Evolutionary conservation across 1,140 invertebrate genomes (phyloP), one percentile per base, ranked within the genome.

Genomic region (Saccostrea echinata): DNA sequence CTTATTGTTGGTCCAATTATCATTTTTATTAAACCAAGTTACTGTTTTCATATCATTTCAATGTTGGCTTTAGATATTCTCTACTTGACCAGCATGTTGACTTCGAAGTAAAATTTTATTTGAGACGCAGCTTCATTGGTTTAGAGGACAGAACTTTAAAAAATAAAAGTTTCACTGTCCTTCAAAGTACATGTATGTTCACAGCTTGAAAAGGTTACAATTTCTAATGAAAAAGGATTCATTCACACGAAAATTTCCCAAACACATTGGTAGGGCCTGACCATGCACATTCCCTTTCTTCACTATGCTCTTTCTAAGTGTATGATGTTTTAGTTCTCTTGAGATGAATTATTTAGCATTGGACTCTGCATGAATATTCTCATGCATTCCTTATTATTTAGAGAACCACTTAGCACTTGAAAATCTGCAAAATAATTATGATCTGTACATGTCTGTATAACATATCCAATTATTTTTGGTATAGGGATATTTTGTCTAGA

Each of bases 241-340:
- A n/a, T 16, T 57, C 16, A 18, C 0, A 61, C 4, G 2, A n/a
- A 61, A 18, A 61, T n/a, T 43, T 61, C 18, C 55, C 55, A 4
- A 6, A 21, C n/a, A 30, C 68, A 76, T 76, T 76, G 68, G 68
- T 27, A 76, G 16, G 68, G 68, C 55, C n/a, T 61, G 55, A 61
- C 6, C 55, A 27, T 11, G 12, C 24, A n/a, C 11, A 33, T 76
- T 76, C 11, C 24, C 68, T 76, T 30, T 43, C 9, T 9, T 30
- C 68, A 76, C 8, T 27, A 21, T 61, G 3, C 68, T 76, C 4
- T 76, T 76, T 30, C 33, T 21, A 9, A 76, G 68, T 27, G 12
- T 76, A 76, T 76, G 68, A 30, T 76, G 24, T 76, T 30, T 76
- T 76, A 76, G 24, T 33, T 30, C 16, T 33, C 16, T 27, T 76